Percentiles rank a stretch among this genome's conserved stretches.
Conservation (phyloP, 2,888 invertebrate species). For the Meliscaeva auricollis region DNA sequence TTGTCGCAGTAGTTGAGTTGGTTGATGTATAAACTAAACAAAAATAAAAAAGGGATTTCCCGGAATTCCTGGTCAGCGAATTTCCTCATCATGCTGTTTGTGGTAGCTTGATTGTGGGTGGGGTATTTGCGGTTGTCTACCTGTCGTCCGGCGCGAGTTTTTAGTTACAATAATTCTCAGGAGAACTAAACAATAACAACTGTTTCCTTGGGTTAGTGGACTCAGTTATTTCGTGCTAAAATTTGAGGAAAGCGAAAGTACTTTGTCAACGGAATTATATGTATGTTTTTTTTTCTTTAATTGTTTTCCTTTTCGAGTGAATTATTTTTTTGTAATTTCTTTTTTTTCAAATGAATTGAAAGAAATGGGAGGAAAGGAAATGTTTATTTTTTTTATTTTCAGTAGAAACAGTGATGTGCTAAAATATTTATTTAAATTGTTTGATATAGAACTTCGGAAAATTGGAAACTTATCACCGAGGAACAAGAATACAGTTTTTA, state of each 20-base stretch:
- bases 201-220: slow-evolving; percentile 58
- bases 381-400: not conserved
- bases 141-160: slow-evolving; percentile 47
- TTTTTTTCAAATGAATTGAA: not conserved
- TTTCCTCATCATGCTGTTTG: slow-evolving; percentile 30
- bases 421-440: not conserved
- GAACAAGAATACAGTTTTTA: no score
- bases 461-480: no score
- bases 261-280: slow-evolving; percentile 64
- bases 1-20: slow-evolving; percentile 17
- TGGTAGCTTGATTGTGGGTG: not conserved
- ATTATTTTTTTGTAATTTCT: slow-evolving; percentile 10
- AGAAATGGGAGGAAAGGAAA: not conserved
- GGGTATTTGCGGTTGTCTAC: slow-evolving; percentile 34
- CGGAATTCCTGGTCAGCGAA: slow-evolving; percentile 77
- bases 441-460: no score
- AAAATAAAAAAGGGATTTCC: slow-evolving; percentile 75
- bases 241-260: slow-evolving; percentile 66
- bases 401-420: not conserved
- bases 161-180: slow-evolving; percentile 62
- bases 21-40: not conserved
- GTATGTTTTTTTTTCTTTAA: slow-evolving; percentile 33
- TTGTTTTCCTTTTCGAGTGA: slow-evolving; percentile 6
- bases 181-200: slow-evolving; percentile 28
- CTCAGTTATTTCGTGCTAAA: slow-evolving; percentile 12